phyloP scores from a whole-genome alignment of 1,140 invertebrate genomes.

The Anadara kagoshimensis region DNA sequence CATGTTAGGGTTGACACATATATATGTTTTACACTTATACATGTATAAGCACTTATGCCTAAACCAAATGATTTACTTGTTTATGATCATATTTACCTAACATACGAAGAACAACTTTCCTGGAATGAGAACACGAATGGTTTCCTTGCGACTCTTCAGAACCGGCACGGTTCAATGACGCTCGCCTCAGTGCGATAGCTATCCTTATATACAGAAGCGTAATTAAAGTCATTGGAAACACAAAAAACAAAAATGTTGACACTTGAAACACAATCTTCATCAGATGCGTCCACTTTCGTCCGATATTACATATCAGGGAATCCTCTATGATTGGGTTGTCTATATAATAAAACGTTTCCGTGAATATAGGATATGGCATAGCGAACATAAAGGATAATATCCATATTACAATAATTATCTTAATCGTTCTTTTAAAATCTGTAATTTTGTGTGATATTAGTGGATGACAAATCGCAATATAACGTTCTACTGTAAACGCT shows the following conservation, averaged over 20 bases:
- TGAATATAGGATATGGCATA: conserved; percentile 78
- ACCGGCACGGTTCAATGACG: conserved; percentile 26
- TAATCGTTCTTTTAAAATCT: conserved; percentile 83
- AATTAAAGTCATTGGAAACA: conserved; percentile 73
- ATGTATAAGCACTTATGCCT: no score
- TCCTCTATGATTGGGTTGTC: conserved; percentile 55
- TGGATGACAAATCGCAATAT: conserved; percentile 95
- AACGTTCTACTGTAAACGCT: conserved; percentile 95
- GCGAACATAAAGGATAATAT: conserved; percentile 84
- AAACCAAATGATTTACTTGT: background rate
- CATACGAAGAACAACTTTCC: conserved; percentile 42
- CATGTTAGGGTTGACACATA: no score
- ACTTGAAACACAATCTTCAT: conserved; percentile 62
- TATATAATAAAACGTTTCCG: conserved; percentile 60
- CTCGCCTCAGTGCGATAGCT: conserved; percentile 63
- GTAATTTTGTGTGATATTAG: conserved; percentile 90
- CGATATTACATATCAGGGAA: conserved; percentile 69
- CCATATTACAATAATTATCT: conserved; percentile 89
- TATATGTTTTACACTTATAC: no score
- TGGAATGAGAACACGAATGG: conserved; percentile 27
- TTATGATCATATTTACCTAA: no score
- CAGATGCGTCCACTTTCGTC: conserved; percentile 43
- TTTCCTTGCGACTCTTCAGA: conserved; percentile 32
- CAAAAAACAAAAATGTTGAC: conserved; percentile 73
- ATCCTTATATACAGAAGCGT: conserved; percentile 73